Evolutionary conservation across 2,888 invertebrate genomes (phyloP).

Genomic region (Bruchidius siliquastri): DNA sequence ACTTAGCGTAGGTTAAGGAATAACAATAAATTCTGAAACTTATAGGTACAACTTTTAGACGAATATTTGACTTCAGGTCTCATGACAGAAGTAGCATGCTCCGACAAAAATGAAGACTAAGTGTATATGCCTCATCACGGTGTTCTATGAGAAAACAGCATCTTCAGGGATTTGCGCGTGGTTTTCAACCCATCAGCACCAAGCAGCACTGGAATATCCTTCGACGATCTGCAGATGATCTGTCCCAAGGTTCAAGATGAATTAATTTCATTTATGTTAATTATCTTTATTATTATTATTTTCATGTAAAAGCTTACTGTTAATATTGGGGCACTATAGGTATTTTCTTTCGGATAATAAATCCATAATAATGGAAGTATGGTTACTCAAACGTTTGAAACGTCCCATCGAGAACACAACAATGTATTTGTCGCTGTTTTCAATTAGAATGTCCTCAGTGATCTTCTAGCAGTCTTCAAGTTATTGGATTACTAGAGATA

Average conservation of each 20-base stretch:
- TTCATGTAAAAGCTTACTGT: too few relatives aligned
- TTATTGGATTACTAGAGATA: too few relatives aligned
- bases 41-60: slow-evolving; percentile 14
- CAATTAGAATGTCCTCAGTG: too few relatives aligned
- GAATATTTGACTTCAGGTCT: slow-evolving; percentile 16
- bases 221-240: slow-evolving; percentile 15
- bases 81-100: slow-evolving; percentile 8
- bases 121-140: slow-evolving; percentile 21
- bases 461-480: too few relatives aligned
- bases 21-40: slow-evolving; percentile 5
- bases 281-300: too few relatives aligned
- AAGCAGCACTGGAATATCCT: slow-evolving; percentile 13
- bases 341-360: too few relatives aligned
- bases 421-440: too few relatives aligned
- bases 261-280: slow-evolving; percentile 14
- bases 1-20: slow-evolving; percentile 8
- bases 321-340: too few relatives aligned
- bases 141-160: slow-evolving; percentile 12
- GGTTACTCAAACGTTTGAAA: too few relatives aligned
- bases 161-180: slow-evolving; percentile 16
- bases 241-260: slow-evolving; percentile 18
- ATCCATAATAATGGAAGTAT: too few relatives aligned
- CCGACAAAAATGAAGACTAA: slow-evolving; percentile 1
- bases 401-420: too few relatives aligned
- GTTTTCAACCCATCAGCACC: slow-evolving; percentile 20